phyloP scores from a whole-genome alignment of 2,888 invertebrate genomes.

The Nesidiocoris tenuis region DNA sequence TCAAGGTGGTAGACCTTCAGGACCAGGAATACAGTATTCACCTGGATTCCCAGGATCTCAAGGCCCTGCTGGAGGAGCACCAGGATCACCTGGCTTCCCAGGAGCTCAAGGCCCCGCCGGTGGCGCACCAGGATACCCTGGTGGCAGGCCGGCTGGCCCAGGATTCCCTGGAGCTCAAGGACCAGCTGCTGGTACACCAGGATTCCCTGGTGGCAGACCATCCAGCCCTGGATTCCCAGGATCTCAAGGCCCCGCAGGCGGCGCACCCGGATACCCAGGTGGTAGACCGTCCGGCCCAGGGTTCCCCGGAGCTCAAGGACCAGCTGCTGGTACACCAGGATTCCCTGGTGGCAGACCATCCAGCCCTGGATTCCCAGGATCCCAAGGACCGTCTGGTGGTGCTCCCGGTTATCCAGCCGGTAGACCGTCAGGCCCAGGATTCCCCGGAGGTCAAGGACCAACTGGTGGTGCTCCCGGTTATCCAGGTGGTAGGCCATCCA shows the following conservation, averaged over 20 bases:
- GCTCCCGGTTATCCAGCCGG: conserved; percentile 11
- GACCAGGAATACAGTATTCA: neutral
- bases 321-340: neutral
- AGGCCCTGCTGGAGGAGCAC: neutral
- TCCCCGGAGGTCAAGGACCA: neutral
- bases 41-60: neutral
- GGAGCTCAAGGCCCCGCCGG: neutral
- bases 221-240: conserved; percentile 10
- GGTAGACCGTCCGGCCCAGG: neutral
- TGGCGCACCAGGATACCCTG: neutral
- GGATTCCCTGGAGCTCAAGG: neutral
- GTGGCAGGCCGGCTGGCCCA: neutral
- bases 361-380: neutral
- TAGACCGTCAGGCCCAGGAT: neutral
- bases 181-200: neutral
- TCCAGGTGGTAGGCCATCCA: neutral
- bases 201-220: neutral
- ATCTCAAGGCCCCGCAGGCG: conserved; percentile 6
- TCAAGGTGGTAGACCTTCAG: conserved; percentile 5
- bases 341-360: neutral
- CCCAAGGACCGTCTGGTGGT: neutral
- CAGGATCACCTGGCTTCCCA: conserved; percentile 6
- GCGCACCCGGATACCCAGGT: conserved; percentile 20
- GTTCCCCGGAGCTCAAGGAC: neutral
- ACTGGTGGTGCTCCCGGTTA: neutral